Evolutionary conservation across 1,140 invertebrate species (phyloP), one percentile per base, ranked within the genome.

Genomic region (Drosophila murphyi): DNA sequence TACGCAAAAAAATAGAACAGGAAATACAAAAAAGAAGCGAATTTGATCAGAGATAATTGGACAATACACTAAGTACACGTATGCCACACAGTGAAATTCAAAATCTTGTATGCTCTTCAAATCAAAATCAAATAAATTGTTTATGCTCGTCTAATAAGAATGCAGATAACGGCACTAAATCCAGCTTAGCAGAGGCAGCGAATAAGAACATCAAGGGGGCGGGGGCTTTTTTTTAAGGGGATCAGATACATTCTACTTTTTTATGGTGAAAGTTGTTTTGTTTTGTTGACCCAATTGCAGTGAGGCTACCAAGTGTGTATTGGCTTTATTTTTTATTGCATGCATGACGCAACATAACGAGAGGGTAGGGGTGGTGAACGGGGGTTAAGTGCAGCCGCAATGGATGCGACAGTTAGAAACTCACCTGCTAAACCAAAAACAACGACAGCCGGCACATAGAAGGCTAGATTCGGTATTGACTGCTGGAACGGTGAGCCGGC

Each of bases 401-500:
- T 6, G 37, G 6, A 12, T 28, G 62, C 55, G 8, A 28, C 0
- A 20, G 20, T 8, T 31, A 10, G 12, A 10, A 48, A 50, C 94
- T 94, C 94, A 97, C 96, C 95, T 92, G 96, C 94, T 82, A 97
- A 93, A 65, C 94, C 94, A 72, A 96, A 92, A 55, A 97, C 95
- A 68, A 97, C 94, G 70, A 96, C 94, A 48, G 95, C 96, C 72
- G 96, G 96, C 69, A 96, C 81, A 76, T 97, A 95, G 86, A 97
- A 97, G 65, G 97, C 95, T 35, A 94, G 93, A 93, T 97, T 96
- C 56, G 95, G 96, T 93, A 97, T 97, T 70, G 95, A 96, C 92
- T 96, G 96, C 91, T 97, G 96, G 78, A 96, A 94, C 1, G 95
- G 96, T 73, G 91, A 92, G 37, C 86, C 78, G 82, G 83, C 78